phyloP scores from a whole-genome alignment of 2,888 invertebrate species.

The Anticlea derivata region DNA sequence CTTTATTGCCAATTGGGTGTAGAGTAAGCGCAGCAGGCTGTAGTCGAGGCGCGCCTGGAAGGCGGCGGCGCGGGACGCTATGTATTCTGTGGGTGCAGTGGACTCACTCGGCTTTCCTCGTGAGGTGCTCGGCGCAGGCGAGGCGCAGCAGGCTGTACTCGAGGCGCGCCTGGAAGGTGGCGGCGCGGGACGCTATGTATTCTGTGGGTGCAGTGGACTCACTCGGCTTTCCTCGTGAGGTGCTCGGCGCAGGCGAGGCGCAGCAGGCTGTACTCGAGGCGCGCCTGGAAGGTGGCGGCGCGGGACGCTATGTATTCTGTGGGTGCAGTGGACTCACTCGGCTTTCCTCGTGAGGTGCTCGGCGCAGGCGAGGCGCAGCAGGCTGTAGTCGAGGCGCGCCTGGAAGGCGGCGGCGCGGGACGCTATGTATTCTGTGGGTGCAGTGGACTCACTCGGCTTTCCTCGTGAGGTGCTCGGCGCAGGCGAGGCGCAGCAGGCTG shows the following conservation, averaged over 20 bases:
- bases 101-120: slow-evolving; percentile 70
- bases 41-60: not conserved
- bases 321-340: slow-evolving; percentile 53
- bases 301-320: not conserved
- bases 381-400: slow-evolving; percentile 87
- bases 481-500: no score
- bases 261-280: slow-evolving; percentile 84
- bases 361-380: slow-evolving; percentile 61
- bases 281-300: slow-evolving; percentile 90
- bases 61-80: no score
- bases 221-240: slow-evolving; percentile 72
- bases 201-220: slow-evolving; percentile 38
- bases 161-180: not conserved
- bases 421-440: not conserved
- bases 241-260: slow-evolving; percentile 61
- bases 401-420: slow-evolving; percentile 86
- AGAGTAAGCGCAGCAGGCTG: no score
- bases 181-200: no score
- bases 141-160: no score
- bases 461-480: slow-evolving; percentile 60
- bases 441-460: slow-evolving; percentile 65
- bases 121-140: slow-evolving; percentile 71
- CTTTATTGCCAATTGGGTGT: no score
- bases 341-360: slow-evolving; percentile 71
- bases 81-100: not conserved